Conservation (phyloP, 2,113 vertebrate species). For the Myrmophylax atrothorax region DNA sequence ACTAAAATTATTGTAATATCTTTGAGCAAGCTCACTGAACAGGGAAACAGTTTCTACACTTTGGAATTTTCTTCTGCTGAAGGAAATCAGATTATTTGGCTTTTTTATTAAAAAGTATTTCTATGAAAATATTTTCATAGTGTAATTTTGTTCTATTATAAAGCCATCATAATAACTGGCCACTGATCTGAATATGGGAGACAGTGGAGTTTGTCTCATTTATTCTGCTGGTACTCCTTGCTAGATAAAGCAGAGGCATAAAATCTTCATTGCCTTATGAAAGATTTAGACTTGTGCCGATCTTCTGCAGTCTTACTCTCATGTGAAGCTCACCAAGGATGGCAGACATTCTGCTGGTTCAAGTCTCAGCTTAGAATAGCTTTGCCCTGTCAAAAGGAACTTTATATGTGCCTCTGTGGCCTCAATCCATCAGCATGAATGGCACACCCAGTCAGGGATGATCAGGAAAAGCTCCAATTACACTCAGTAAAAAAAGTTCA, state of each 20-base stretch:
- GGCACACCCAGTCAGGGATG: background rate
- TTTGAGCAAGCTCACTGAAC: background rate
- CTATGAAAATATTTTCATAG: background rate
- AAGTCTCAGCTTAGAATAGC: background rate
- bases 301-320: background rate
- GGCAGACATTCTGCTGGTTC: background rate
- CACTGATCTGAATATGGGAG: background rate
- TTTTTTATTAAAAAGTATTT: background rate
- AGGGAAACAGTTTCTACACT: background rate
- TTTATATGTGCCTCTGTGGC: background rate
- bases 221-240: background rate
- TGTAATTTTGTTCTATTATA: background rate
- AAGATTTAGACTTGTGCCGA: background rate
- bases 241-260: background rate
- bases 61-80: background rate
- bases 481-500: conserved; percentile 9
- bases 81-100: background rate
- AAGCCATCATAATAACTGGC: background rate
- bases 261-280: background rate
- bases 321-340: background rate
- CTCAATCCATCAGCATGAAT: background rate
- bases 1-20: background rate
- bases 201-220: background rate
- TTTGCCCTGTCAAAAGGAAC: background rate
- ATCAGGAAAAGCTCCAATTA: conserved; percentile 17